Conservation (phyloP, 2,113 vertebrate species). For the Sinocyclocheilus rhinocerous region DNA sequence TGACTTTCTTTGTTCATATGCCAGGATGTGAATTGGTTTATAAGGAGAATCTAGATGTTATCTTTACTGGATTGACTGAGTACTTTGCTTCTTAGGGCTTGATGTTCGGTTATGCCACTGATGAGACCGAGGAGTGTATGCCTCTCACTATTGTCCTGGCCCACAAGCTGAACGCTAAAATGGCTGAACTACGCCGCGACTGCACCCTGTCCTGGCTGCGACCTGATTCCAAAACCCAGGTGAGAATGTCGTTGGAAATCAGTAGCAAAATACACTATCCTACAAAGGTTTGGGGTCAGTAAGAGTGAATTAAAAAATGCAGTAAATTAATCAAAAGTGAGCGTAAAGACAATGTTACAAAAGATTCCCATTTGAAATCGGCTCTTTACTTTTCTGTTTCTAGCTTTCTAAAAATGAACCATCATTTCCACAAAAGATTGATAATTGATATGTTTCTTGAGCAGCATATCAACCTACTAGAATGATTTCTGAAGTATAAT, state of each 20-base stretch:
- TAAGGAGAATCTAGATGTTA: accelerated
- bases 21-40: neutral
- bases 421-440: neutral
- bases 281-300: neutral
- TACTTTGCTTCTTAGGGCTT: conserved; percentile 78
- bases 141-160: conserved; percentile 92
- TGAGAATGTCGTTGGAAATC: conserved; percentile 55
- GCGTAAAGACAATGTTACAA: neutral
- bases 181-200: conserved; percentile 89
- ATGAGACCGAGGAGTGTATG: conserved; percentile 97
- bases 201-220: conserved; percentile 89
- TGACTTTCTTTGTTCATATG: too few species aligned
- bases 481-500: neutral
- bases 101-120: conserved; percentile 97
- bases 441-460: neutral
- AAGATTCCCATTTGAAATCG: neutral
- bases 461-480: neutral
- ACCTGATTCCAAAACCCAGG: conserved; percentile 96
- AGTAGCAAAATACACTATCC: neutral
- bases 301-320: neutral
- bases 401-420: too few species aligned
- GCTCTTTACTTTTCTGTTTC: neutral
- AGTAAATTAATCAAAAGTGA: neutral
- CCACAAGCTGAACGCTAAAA: conserved; percentile 92
- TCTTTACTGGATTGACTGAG: accelerated